phyloP scores from a whole-genome alignment of 2,797 vertebrate species.

The Xenentodon cancila region DNA sequence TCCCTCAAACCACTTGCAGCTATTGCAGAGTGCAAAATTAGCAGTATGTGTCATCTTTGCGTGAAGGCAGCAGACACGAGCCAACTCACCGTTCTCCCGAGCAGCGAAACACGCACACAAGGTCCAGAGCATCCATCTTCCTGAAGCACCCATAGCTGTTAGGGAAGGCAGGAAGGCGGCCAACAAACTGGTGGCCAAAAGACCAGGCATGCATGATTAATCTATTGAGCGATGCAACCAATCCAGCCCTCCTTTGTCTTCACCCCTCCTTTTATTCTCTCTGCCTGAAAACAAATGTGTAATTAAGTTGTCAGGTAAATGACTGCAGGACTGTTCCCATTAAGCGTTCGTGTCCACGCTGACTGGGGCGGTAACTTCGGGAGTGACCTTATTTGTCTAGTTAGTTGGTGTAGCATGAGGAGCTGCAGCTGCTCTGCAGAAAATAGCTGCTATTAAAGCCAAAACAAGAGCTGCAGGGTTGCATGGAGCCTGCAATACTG shows the following conservation, averaged over 20 bases:
- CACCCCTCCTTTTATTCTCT: constrained; percentile 8
- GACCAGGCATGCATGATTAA: constrained; percentile 76
- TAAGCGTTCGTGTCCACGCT: background rate
- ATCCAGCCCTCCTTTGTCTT: constrained; percentile 27
- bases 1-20: background rate
- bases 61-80: background rate
- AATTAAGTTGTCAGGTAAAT: constrained; percentile 10
- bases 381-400: background rate
- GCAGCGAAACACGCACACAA: constrained; percentile 46
- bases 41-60: background rate
- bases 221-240: constrained; percentile 57
- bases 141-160: constrained; percentile 63
- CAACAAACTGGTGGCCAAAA: constrained; percentile 40
- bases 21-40: background rate
- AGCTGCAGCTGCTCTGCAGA: constrained; percentile 18
- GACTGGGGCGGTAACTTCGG: background rate
- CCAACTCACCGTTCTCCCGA: constrained; percentile 65
- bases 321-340: background rate
- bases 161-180: constrained; percentile 33
- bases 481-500: no score
- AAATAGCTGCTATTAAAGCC: background rate
- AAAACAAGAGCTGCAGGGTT: no score
- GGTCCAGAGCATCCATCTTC: constrained; percentile 63
- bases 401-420: constrained; percentile 16
- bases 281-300: background rate